Evolutionary conservation across 2,888 invertebrate genomes (phyloP), one percentile per base, ranked within the genome.

Genomic region (Apocheima hispidaria): DNA sequence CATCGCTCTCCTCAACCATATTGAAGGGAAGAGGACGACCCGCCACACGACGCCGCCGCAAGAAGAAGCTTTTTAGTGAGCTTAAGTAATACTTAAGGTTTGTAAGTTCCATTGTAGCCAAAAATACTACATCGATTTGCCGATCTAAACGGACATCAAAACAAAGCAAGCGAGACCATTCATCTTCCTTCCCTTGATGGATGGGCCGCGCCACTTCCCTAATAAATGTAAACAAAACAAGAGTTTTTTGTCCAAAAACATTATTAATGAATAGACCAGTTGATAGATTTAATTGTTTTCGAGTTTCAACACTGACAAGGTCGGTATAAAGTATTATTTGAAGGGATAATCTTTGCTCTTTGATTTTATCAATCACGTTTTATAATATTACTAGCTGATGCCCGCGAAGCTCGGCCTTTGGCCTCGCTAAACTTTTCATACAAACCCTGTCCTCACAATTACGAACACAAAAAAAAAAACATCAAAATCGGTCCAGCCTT

Each of bases 141-240:
- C 72, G 70, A 71, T 73, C 65, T 73, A 76, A 79, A 77, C 65
- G 76, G 80, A 75, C 74, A 76, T 79, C 79, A 79, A 78, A 75
- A 74, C 75, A 79, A 78, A 71, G 78, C 72, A 71, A 73, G 70
- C 75, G 41, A 55, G 58, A 81, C 83, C 84, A 90, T 90, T 85
- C 89, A 81, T 90, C 90, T 87, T 86, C 80, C 72, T 74, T 78
- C 67, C 52, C 77, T 83, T 90, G 91, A 92, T 92, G 84, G 90
- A 92, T 92, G 90, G 81, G 74, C 75, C 79, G 74, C 85, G 75
- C 82, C 87, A 86, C 87, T 88, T 80, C 79, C 86, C 86, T 90
- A 87, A 91, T 90, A 90, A 90, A 92, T 86, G 90, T 92, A 91
- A 92, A 92, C 92, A 92, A 90, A 90, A 86, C 84, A 84, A 55